Evolutionary conservation across 2,113 vertebrate genomes (phyloP).

Genomic region (Ptilorrhoa leucosticta): DNA sequence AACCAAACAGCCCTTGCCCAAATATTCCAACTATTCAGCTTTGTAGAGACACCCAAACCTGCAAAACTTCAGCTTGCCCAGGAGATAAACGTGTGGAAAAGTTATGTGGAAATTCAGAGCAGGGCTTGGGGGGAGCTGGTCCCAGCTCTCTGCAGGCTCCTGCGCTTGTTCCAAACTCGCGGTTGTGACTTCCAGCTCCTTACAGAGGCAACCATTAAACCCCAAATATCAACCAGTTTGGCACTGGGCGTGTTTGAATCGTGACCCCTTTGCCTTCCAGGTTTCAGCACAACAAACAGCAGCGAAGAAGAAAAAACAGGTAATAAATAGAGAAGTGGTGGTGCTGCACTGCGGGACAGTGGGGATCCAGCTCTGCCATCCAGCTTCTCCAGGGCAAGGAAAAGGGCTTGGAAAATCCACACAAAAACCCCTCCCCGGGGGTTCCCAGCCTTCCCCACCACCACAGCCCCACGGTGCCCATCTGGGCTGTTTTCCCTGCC

Average conservation of each 20-base stretch:
- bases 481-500: not conserved
- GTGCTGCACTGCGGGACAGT: not conserved
- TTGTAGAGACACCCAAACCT: not conserved
- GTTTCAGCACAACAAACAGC: not conserved
- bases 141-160: not conserved
- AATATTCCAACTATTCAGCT: not conserved
- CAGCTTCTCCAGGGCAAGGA: not conserved
- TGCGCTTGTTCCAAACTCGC: not conserved
- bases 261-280: not conserved
- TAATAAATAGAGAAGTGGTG: not conserved
- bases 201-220: not conserved
- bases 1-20: not conserved
- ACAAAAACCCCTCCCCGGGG: not conserved
- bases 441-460: not conserved
- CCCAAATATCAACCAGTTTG: not conserved
- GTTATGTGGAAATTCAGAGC: not conserved
- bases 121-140: not conserved
- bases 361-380: not conserved
- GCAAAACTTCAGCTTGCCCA: not conserved
- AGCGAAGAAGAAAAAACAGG: not conserved
- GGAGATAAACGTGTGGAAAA: not conserved
- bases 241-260: not conserved
- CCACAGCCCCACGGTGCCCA: accelerated
- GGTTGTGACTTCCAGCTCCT: not conserved
- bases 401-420: not conserved